A percentile compares a stretch with the other conserved stretches of the same genome.
Evolutionary conservation across 2,888 invertebrate species (phyloP).

Genomic region (Metalampra italica): DNA sequence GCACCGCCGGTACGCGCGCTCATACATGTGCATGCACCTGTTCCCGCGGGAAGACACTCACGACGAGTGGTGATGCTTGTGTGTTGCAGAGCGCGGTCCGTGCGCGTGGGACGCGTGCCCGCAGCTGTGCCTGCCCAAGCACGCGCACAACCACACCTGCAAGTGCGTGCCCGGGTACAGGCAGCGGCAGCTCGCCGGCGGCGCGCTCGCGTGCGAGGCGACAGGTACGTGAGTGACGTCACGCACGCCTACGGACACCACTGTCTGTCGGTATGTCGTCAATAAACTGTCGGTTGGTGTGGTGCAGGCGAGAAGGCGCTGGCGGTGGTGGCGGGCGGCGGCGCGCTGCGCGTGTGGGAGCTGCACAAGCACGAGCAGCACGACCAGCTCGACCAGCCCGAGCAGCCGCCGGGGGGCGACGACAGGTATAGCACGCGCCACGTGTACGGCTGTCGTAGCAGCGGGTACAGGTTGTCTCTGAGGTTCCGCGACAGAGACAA

Average conservation of each 20-base stretch:
- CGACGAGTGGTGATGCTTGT: not conserved
- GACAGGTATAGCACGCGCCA: constrained; percentile 6
- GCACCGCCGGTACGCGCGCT: constrained; percentile 29
- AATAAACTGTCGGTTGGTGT: constrained; percentile 10
- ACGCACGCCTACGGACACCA: too few species aligned
- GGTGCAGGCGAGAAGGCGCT: constrained; percentile 46
- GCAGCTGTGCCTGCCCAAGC: constrained; percentile 83
- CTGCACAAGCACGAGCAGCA: constrained; percentile 74
- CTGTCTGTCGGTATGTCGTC: constrained; percentile 12
- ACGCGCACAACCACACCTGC: constrained; percentile 54
- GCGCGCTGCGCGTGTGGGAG: constrained; percentile 79
- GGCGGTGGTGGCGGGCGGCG: constrained; percentile 79
- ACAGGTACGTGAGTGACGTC: constrained; percentile 44
- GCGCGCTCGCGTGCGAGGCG: constrained; percentile 72
- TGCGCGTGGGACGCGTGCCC: constrained; percentile 88
- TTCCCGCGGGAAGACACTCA: too few species aligned
- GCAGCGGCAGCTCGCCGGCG: constrained; percentile 62
- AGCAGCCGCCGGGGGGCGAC: constrained; percentile 1
- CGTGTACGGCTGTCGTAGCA: too few species aligned
- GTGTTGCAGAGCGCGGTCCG: constrained; percentile 23
- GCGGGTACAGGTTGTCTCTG: too few species aligned
- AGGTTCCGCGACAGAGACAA: too few species aligned
- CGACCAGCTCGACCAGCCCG: constrained; percentile 15
- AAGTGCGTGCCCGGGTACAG: constrained; percentile 82
- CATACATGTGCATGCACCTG: too few species aligned